phyloP scores from a whole-genome alignment of 2,888 invertebrate genomes.

The Aleiodes leptofemur region DNA sequence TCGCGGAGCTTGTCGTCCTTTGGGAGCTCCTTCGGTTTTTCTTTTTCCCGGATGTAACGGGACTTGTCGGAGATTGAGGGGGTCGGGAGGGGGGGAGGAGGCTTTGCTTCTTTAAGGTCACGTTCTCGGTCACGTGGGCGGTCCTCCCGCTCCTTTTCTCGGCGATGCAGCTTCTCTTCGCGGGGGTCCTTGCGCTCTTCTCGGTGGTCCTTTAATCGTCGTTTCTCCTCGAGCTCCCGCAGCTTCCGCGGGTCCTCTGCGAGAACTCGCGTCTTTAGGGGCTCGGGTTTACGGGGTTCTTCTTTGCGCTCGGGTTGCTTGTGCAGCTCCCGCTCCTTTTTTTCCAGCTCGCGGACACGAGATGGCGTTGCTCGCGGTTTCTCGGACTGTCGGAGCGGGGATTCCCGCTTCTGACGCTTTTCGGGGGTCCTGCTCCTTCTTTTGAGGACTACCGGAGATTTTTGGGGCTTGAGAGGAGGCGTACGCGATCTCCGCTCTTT shows the following conservation, averaged over 20 bases:
- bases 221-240: conserved; percentile 70
- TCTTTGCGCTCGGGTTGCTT: conserved; percentile 70
- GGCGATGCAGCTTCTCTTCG: conserved; percentile 57
- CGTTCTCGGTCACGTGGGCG: conserved; percentile 81
- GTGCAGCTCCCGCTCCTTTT: conserved; percentile 68
- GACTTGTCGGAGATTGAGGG: conserved; percentile 49
- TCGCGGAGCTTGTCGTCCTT: conserved; percentile 62
- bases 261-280: conserved; percentile 60
- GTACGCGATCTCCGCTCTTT: conserved; percentile 71
- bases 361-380: conserved; percentile 59
- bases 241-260: conserved; percentile 70
- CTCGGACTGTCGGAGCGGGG: not conserved
- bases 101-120: conserved; percentile 72
- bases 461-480: conserved; percentile 57
- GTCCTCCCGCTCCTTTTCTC: conserved; percentile 75
- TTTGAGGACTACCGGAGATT: conserved; percentile 27
- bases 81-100: not conserved
- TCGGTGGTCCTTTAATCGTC: conserved; percentile 47
- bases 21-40: conserved; percentile 57
- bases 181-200: conserved; percentile 55
- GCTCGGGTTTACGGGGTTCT: conserved; percentile 63
- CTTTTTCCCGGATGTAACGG: conserved; percentile 64
- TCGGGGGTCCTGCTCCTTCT: conserved; percentile 71
- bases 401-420: conserved; percentile 53
- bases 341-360: conserved; percentile 63